Evolutionary conservation across 2,888 invertebrate genomes (phyloP).

Genomic region (Noctua janthe): DNA sequence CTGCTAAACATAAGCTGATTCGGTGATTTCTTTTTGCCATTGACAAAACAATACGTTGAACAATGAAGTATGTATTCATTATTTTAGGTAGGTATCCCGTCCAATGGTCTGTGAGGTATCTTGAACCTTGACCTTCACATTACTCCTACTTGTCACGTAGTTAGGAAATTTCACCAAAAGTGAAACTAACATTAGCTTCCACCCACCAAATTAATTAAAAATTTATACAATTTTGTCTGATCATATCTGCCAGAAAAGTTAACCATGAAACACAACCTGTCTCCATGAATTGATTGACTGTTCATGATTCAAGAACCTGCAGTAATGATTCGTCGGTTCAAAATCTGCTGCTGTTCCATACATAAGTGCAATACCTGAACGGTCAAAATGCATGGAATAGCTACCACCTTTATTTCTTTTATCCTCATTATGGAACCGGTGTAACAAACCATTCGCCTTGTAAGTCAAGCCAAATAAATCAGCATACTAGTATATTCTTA

Average conservation of each 20-base stretch:
- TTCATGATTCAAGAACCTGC: background rate
- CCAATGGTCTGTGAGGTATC: background rate
- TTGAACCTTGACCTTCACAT: slow-evolving; percentile 1
- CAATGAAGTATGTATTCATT: background rate
- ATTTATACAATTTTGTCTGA: background rate
- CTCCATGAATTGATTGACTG: background rate
- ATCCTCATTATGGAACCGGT: background rate
- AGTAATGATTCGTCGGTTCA: background rate
- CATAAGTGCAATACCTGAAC: background rate
- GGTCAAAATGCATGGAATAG: background rate
- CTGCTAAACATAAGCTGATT: background rate
- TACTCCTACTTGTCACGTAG: background rate
- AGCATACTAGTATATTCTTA: background rate
- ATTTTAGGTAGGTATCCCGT: background rate
- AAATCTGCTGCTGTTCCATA: background rate
- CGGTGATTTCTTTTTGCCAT: background rate
- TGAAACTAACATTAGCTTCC: background rate
- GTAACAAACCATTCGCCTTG: background rate
- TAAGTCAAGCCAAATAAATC: background rate
- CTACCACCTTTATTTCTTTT: background rate
- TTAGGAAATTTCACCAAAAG: background rate
- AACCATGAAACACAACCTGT: background rate
- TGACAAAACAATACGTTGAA: background rate
- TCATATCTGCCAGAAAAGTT: background rate
- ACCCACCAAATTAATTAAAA: background rate